phyloP scores from a whole-genome alignment of 2,113 vertebrate genomes.

The Sander lucioperca region DNA sequence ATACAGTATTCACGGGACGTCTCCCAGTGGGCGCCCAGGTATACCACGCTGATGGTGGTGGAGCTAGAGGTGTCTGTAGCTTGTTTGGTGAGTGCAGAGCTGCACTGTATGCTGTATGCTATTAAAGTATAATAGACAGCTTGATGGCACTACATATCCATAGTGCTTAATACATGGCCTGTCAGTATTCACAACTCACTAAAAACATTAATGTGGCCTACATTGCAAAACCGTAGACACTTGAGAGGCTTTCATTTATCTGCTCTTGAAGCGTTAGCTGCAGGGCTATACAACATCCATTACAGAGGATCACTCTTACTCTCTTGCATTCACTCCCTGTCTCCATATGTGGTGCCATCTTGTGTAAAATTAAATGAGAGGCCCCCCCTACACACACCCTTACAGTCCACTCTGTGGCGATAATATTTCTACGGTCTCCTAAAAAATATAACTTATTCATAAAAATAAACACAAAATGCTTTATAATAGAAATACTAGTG shows the following conservation, averaged over 20 bases:
- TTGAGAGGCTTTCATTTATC: slow-evolving; percentile 63
- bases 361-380: slow-evolving; percentile 42
- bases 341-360: slow-evolving; percentile 15
- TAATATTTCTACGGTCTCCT: neutral
- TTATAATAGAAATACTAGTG: slow-evolving; percentile 3
- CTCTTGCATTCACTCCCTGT: slow-evolving; percentile 11
- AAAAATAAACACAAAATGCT: slow-evolving; percentile 12
- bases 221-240: slow-evolving; percentile 55
- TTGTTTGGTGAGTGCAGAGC: too few species aligned
- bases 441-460: slow-evolving; percentile 4
- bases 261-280: slow-evolving; percentile 62
- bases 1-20: too few species aligned
- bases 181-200: slow-evolving; percentile 45
- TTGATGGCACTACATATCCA: slow-evolving; percentile 58
- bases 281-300: slow-evolving; percentile 52
- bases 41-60: too few species aligned
- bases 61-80: too few species aligned
- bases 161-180: slow-evolving; percentile 51
- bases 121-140: slow-evolving; percentile 60
- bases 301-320: slow-evolving; percentile 37
- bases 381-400: neutral
- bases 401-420: neutral
- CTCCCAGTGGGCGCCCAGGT: too few species aligned
- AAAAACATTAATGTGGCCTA: slow-evolving; percentile 49
- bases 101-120: too few species aligned